Conservation (phyloP, 1,140 invertebrate genomes). For the Pygmarrhopalites habei region DNA sequence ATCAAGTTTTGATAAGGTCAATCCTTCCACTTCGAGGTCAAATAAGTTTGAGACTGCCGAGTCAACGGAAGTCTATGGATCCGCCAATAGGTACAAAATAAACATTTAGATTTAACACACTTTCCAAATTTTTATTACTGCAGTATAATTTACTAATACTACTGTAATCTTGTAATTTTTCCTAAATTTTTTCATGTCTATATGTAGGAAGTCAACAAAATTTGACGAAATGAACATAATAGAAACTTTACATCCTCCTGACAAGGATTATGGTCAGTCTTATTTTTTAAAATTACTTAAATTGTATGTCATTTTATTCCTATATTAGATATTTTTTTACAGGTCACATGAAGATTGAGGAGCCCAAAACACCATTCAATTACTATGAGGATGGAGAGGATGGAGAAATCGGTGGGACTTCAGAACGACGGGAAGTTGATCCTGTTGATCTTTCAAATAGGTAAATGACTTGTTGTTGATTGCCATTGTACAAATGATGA, state of each 20-base stretch:
- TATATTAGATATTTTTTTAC: too few relatives aligned
- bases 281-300: too few relatives aligned
- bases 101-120: background rate
- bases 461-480: too few relatives aligned
- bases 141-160: background rate
- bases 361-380: slow-evolving; percentile 93
- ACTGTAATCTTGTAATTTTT: background rate
- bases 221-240: slow-evolving; percentile 99
- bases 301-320: slow-evolving; percentile 1
- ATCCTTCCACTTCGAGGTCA: background rate
- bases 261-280: slow-evolving; percentile 97
- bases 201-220: slow-evolving; percentile 60
- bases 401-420: slow-evolving; percentile 40
- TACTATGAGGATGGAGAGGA: slow-evolving; percentile 63
- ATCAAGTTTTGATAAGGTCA: slow-evolving; percentile 66
- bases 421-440: background rate
- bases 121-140: background rate
- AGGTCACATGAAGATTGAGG: slow-evolving; percentile 99
- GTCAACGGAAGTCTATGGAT: background rate
- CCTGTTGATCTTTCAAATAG: slow-evolving; percentile 5
- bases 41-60: background rate
- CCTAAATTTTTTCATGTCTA: too few relatives aligned
- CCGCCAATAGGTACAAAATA: background rate
- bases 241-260: slow-evolving; percentile 91
- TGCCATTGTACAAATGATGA: slow-evolving; percentile 10